Evolutionary conservation across 2,888 invertebrate species (phyloP), one percentile per base, ranked within the genome.

Genomic region (Phyllotreta cruciferae): DNA sequence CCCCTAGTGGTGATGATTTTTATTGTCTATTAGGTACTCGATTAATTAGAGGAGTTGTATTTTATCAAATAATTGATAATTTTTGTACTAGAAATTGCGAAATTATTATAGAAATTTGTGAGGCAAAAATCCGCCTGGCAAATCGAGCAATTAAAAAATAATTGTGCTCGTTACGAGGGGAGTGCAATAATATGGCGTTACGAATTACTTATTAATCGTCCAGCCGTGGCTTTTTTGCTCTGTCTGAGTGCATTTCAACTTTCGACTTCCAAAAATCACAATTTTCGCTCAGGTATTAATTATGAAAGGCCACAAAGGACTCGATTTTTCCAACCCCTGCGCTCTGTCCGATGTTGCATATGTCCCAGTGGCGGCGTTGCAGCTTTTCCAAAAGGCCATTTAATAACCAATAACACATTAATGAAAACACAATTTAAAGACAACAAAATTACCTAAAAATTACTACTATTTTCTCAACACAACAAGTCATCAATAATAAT

Each of bases 271-370:
- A 47, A 13, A 47, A 44, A 10, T 44, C 7, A 14, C 47, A 47
- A 11, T 14, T n/a, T 47, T 14, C 13, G 10, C 24, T 14, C 47
- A 47, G 47, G 47, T 47, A 47, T 47, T 47, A 47, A 47, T 47
- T 47, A 47, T 47, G 24, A 14, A 47, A 14, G 24, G 24, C 24
- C 24, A 24, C 24, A 24, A 24, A 24, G 24, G 24, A 24, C 24
- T 24, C 47, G 24, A 47, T 47, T 47, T 47, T 47, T 47, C 10
- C 44, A 8, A 47, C 47, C 47, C 47, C 47, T 47, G 47, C 13
- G 47, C 11, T 47, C n/a, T 6, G 47, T 47, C 47, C 34, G 47
- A 47, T 10, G 47, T n/a, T 47, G 13, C n/a, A 9, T n/a, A n/a
- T 9, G 14, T 7, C 8, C 1, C 47, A 47, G 24, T 14, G 47